Conservation (phyloP, 1,140 invertebrate species). For the Brachionus koreanus region DNA sequence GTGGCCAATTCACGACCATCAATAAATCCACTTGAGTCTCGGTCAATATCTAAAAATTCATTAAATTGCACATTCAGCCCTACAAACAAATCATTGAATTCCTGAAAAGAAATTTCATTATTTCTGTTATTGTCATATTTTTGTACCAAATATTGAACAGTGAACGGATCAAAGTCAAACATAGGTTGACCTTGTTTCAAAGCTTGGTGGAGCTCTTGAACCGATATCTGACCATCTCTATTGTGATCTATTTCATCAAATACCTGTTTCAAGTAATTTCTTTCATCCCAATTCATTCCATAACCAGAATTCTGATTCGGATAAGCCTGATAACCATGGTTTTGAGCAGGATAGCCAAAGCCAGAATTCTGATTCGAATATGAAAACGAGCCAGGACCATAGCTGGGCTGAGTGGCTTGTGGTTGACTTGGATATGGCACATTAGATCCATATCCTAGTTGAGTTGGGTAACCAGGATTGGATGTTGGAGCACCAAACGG, state of each 20-base stretch:
- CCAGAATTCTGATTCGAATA: not conserved
- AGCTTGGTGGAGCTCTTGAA: slow-evolving; percentile 26
- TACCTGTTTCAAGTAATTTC: not conserved
- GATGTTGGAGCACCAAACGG: not conserved
- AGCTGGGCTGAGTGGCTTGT: not conserved
- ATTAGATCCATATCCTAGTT: not conserved
- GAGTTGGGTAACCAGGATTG: not conserved
- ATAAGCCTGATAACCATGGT: not conserved
- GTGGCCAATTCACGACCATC: slow-evolving; percentile 1
- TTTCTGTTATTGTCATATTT: slow-evolving; percentile 22
- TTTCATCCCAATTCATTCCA: slow-evolving; percentile 5
- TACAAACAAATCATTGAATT: slow-evolving; percentile 20
- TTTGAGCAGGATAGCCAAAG: slow-evolving; percentile 18
- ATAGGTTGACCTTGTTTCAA: not conserved
- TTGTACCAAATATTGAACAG: slow-evolving; percentile 31
- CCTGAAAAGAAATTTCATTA: slow-evolving; percentile 12
- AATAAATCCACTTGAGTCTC: slow-evolving; percentile 41
- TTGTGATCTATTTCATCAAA: slow-evolving; percentile 42
- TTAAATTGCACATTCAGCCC: slow-evolving; percentile 29
- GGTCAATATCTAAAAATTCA: slow-evolving; percentile 41
- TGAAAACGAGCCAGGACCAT: not conserved
- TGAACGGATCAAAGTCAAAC: slow-evolving; percentile 33
- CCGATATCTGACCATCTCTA: slow-evolving; percentile 4
- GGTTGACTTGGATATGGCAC: not conserved
- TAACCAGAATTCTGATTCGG: not conserved